Conservation (phyloP, 1,140 invertebrate genomes). For the Macrobrachium nipponense region DNA sequence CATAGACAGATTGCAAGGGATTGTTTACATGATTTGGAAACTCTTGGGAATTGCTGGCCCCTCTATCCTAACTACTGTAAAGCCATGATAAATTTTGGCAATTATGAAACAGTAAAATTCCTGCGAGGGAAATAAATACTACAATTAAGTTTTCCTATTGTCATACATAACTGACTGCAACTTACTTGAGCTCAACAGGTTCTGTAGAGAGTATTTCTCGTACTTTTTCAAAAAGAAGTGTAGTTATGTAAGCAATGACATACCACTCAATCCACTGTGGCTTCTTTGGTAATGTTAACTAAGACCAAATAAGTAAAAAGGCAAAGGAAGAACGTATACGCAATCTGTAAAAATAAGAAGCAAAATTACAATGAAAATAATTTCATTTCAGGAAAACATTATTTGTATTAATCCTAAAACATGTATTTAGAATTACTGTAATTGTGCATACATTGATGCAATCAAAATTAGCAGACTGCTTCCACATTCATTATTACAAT, state of each 20-base stretch:
- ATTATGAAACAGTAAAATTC: too few relatives aligned
- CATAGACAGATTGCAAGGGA: too few relatives aligned
- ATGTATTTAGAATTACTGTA: not conserved
- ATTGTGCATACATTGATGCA: not conserved
- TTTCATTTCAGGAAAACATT: not conserved
- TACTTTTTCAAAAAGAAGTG: slow-evolving; percentile 92
- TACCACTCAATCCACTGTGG: slow-evolving; percentile 89
- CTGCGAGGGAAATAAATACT: not conserved
- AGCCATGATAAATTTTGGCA: too few relatives aligned
- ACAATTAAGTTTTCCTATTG: slow-evolving; percentile 23
- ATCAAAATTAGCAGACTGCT: not conserved
- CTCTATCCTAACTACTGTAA: too few relatives aligned
- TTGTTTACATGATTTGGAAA: too few relatives aligned
- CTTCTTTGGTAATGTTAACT: slow-evolving; percentile 80
- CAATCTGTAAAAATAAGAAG: slow-evolving; percentile 77
- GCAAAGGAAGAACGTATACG: slow-evolving; percentile 91
- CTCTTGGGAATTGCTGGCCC: too few relatives aligned
- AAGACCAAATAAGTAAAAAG: slow-evolving; percentile 93
- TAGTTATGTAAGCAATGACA: slow-evolving; percentile 89
- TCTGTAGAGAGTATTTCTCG: slow-evolving; percentile 89
- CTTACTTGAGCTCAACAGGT: slow-evolving; percentile 81
- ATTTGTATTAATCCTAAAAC: not conserved
- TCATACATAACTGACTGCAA: slow-evolving; percentile 34
- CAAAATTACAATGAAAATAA: not conserved
- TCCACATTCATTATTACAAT: not conserved